These are phyloP conservation scores for Arnoldichthys spilopterus DNA, from an alignment of 2,797 vertebrate species.

Conservation along the genomic window DNA sequence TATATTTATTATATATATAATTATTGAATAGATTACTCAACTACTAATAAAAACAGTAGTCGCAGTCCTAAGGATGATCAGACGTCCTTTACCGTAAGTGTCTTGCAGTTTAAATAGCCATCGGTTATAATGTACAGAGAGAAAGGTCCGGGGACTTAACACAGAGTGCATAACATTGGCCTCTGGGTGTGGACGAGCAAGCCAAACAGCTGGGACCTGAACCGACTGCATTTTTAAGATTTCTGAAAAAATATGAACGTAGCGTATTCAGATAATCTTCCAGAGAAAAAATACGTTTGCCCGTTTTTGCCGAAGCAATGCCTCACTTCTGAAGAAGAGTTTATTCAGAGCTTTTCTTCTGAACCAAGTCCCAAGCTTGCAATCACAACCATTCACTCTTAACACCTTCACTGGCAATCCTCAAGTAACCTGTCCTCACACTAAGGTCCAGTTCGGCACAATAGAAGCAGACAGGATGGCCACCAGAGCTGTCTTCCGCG, in stretches of 20 bases:
- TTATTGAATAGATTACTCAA: too few relatives aligned
- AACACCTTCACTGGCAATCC: background rate
- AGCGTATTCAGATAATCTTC: background rate
- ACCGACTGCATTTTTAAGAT: constrained; percentile 6
- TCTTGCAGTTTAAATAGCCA: background rate
- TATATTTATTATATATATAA: too few relatives aligned
- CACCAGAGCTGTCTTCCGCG: too few relatives aligned
- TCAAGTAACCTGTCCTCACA: background rate
- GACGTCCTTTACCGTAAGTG: background rate
- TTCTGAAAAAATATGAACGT: background rate
- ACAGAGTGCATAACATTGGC: background rate
- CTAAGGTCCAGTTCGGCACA: background rate
- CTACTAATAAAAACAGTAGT: background rate
- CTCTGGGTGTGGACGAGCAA: background rate
- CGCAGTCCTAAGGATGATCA: background rate
- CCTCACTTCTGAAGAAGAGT: constrained; percentile 26
- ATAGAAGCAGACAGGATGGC: background rate
- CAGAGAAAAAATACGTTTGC: background rate
- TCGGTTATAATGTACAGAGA: background rate
- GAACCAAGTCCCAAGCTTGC: background rate
- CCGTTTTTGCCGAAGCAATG: constrained; percentile 8
- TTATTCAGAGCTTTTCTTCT: constrained; percentile 12
- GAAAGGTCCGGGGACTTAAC: background rate
- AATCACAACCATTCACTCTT: background rate
- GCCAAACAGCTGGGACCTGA: background rate